These are phyloP conservation scores for Ia io DNA, from an alignment of 2,113 vertebrate species.

Conservation along the genomic window DNA sequence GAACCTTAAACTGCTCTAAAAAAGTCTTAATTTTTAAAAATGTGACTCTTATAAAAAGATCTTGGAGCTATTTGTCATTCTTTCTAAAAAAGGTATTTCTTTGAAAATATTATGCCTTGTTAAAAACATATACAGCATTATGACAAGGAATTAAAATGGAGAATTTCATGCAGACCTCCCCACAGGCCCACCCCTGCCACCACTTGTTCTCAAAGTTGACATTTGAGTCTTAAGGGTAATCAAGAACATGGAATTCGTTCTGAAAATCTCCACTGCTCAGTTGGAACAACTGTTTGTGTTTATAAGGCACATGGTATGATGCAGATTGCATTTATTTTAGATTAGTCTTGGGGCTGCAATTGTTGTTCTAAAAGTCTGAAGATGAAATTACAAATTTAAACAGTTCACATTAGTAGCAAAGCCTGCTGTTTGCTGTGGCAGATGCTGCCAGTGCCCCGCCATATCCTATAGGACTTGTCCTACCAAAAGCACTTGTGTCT, in stretches of 20 bases:
- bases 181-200: conserved; percentile 65
- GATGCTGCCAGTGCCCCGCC: not conserved
- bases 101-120: conserved; percentile 59
- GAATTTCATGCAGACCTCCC: conserved; percentile 57
- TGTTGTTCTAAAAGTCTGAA: conserved; percentile 73
- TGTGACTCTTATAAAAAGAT: conserved; percentile 72
- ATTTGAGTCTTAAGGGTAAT: conserved; percentile 62
- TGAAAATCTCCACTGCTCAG: conserved; percentile 69
- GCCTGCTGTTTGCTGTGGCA: not conserved
- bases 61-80: conserved; percentile 77
- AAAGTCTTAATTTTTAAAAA: not conserved
- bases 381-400: conserved; percentile 65
- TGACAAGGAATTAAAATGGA: conserved; percentile 81
- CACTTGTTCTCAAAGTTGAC: conserved; percentile 74
- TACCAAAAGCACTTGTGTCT: not conserved
- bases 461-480: not conserved
- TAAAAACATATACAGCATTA: conserved; percentile 75
- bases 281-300: conserved; percentile 77
- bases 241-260: conserved; percentile 70
- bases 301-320: conserved; percentile 67
- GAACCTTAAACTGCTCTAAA: not conserved
- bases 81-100: conserved; percentile 65
- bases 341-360: conserved; percentile 70
- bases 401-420: not conserved
- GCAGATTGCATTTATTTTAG: conserved; percentile 76